Evolutionary conservation across 2,797 vertebrate species (phyloP), one percentile per base, ranked within the genome.

Genomic region (Xenentodon cancila): DNA sequence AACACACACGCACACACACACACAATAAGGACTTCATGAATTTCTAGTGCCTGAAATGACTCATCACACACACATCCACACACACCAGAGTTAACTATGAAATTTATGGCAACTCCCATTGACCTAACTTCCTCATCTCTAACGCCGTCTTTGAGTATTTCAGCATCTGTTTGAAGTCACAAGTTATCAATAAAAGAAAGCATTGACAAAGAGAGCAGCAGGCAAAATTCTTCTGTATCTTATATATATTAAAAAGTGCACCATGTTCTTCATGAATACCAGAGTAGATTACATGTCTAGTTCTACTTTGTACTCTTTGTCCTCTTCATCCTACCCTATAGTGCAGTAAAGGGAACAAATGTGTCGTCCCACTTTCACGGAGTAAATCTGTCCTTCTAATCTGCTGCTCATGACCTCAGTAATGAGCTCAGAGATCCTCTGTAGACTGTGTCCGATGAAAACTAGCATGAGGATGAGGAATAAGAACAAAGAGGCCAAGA

Each of bases 381-480:
- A 64, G 61, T 77, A 81, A 79, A 86, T 77, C 80, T 66, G 67
- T 76, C 68, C 8, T 51, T 42, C 12, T 88, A 82, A 86, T 85
- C 82, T 81, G 69, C 55, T 50, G 67, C 53, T 54, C 37, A 1
- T 73, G 79, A 85, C 83, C 77, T 78, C 68, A 12, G 60, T 83
- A 85, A 84, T 81, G 82, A 80, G 84, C 76, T 87, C 25, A 25
- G 25, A 61, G 74, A 64, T 71, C 64, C 68, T 75, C 64, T 15
- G 63, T 7, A 32, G 53, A 63, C 49, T 9, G 13, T 16, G 54
- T 64, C 65, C 72, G 44, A 71, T 64, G 60, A 71, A 56, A 51
- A 64, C 27, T 37, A 37, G 48, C 18, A 0, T 0, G 0, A 17
- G 16, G 69, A 70, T 22, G 49, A 20, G 15, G n/a, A n/a, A n/a